Evolutionary conservation across 2,797 vertebrate species (phyloP).

Genomic region (Cottoperca gobio): DNA sequence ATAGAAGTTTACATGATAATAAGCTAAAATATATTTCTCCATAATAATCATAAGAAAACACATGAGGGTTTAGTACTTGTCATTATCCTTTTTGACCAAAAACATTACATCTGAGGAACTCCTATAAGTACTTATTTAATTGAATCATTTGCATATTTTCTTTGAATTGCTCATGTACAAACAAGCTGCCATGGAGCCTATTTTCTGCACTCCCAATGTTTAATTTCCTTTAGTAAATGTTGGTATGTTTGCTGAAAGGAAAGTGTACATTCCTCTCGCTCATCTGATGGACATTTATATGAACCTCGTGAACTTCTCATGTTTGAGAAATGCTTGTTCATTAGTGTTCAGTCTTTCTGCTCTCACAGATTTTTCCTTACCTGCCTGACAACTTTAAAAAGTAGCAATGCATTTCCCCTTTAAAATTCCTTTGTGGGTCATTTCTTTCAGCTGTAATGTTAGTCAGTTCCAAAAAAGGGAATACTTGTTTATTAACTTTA

Average conservation of each 20-base stretch:
- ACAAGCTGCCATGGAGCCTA: background rate
- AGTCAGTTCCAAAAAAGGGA: background rate
- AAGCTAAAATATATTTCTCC: background rate
- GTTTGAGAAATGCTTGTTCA: no score
- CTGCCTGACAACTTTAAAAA: background rate
- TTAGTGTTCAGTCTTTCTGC: background rate
- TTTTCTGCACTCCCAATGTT: background rate
- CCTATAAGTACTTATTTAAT: no score
- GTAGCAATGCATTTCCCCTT: background rate
- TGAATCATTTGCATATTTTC: background rate
- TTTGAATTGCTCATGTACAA: background rate
- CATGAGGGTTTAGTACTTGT: background rate
- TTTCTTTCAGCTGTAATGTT: background rate
- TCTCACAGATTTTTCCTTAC: background rate
- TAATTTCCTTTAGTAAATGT: background rate
- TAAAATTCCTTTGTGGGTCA: no score
- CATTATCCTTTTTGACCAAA: background rate
- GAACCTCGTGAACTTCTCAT: background rate
- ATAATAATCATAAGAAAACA: conserved; percentile 4
- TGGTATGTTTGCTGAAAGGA: background rate
- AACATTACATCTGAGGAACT: background rate
- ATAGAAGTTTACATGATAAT: conserved; percentile 13
- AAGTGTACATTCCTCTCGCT: background rate
- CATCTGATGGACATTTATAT: background rate
- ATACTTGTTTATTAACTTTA: background rate